Evolutionary conservation across 2,797 vertebrate genomes (phyloP).

Genomic region (Enteromius argenteus): DNA sequence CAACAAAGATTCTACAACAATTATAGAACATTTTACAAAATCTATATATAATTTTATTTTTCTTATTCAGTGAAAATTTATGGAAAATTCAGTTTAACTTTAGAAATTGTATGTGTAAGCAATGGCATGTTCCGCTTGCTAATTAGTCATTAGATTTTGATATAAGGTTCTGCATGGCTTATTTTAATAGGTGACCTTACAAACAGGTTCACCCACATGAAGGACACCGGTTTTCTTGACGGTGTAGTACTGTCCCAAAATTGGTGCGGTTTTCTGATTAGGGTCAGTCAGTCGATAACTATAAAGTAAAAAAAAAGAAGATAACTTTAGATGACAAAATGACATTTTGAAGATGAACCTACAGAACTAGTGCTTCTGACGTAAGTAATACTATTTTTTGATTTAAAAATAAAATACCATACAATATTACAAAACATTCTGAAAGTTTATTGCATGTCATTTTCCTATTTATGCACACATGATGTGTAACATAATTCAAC

Average conservation of each 20-base stretch:
- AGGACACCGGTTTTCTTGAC: conserved; percentile 85
- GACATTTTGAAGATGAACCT: background rate
- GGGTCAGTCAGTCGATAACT: conserved; percentile 91
- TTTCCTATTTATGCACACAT: background rate
- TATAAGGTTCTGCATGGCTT: background rate
- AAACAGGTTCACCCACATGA: conserved; percentile 89
- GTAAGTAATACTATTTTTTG: background rate
- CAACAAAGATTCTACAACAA: background rate
- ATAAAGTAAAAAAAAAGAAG: conserved; percentile 42
- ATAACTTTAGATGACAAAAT: background rate
- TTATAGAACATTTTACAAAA: background rate
- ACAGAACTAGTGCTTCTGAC: background rate
- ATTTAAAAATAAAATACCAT: background rate
- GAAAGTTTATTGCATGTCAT: background rate
- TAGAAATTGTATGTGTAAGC: background rate
- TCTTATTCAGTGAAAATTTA: background rate
- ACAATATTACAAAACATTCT: background rate
- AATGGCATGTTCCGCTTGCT: background rate
- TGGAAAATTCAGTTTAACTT: background rate
- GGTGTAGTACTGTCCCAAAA: conserved; percentile 88
- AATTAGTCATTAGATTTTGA: background rate
- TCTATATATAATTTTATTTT: background rate
- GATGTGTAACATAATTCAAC: too few relatives aligned
- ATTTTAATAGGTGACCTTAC: conserved; percentile 76
- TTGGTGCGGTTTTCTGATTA: conserved; percentile 79